Evolutionary conservation across 1,140 invertebrate genomes (phyloP).

Genomic region (Anagrus nilaparvatae): DNA sequence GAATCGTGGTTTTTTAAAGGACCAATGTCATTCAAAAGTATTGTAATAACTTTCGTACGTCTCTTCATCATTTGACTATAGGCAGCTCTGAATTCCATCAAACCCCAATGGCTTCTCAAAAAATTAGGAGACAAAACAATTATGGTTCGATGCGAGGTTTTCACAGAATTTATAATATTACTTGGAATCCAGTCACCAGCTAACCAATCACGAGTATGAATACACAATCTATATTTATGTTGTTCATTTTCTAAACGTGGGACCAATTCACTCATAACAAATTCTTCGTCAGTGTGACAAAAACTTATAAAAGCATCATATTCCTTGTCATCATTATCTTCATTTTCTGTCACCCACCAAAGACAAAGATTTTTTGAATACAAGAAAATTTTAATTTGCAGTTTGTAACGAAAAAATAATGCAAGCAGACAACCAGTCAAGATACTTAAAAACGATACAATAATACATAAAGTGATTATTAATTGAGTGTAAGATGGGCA

Average conservation of each 20-base stretch:
- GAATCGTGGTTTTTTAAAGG: slow-evolving; percentile 54
- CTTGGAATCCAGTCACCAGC: slow-evolving; percentile 65
- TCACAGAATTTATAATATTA: slow-evolving; percentile 70
- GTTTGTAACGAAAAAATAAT: slow-evolving; percentile 53
- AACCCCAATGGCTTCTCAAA: slow-evolving; percentile 75
- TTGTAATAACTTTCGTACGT: slow-evolving; percentile 60
- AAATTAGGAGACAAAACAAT: slow-evolving; percentile 74
- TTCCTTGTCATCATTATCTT: slow-evolving; percentile 63
- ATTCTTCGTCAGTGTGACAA: slow-evolving; percentile 69
- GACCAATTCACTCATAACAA: slow-evolving; percentile 58
- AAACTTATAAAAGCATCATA: slow-evolving; percentile 86
- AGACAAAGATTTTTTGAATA: slow-evolving; percentile 54
- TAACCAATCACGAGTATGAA: slow-evolving; percentile 76
- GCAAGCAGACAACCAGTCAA: too few relatives aligned
- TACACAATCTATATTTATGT: slow-evolving; percentile 54
- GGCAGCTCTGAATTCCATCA: slow-evolving; percentile 72
- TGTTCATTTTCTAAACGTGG: slow-evolving; percentile 51
- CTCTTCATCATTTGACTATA: slow-evolving; percentile 62
- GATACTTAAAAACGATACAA: too few relatives aligned
- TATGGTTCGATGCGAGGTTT: slow-evolving; percentile 69
- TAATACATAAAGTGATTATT: too few relatives aligned
- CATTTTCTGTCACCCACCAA: slow-evolving; percentile 58
- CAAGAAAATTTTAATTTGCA: slow-evolving; percentile 59
- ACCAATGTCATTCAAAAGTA: slow-evolving; percentile 66
- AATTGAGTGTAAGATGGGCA: too few relatives aligned